Conservation (phyloP, 2,797 vertebrate genomes). For the Myioborus miniatus region DNA sequence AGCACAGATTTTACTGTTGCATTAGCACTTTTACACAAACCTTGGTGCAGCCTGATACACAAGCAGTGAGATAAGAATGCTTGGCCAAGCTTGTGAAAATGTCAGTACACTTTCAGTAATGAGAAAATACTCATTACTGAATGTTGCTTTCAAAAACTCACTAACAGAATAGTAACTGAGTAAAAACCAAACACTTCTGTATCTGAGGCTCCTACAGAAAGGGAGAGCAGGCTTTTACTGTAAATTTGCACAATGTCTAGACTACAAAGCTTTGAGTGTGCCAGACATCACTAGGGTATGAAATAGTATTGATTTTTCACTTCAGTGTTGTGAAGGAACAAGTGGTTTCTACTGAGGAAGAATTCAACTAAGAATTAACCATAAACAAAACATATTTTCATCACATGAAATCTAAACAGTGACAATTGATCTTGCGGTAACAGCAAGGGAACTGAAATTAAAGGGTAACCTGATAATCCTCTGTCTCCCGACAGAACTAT, state of each 20-base stretch:
- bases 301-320: not conserved
- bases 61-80: not conserved
- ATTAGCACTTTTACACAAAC: not conserved
- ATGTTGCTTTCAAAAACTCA: not conserved
- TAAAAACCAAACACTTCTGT: not conserved
- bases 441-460: not conserved
- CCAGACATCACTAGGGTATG: not conserved
- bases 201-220: not conserved
- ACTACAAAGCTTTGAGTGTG: not conserved
- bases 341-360: not conserved
- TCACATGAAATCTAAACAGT: not conserved
- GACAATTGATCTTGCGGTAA: not conserved
- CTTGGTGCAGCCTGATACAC: not conserved
- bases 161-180: not conserved
- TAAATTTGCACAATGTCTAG: not conserved
- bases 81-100: not conserved
- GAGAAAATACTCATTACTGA: not conserved
- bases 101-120: not conserved
- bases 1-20: not conserved
- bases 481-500: not conserved
- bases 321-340: not conserved
- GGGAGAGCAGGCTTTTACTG: not conserved
- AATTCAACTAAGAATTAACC: not conserved
- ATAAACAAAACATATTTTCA: not conserved
- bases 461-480: not conserved